Base-by-base conservation (phyloP, 2,113 vertebrate genomes). In the Apeltes quadracus region DNA sequence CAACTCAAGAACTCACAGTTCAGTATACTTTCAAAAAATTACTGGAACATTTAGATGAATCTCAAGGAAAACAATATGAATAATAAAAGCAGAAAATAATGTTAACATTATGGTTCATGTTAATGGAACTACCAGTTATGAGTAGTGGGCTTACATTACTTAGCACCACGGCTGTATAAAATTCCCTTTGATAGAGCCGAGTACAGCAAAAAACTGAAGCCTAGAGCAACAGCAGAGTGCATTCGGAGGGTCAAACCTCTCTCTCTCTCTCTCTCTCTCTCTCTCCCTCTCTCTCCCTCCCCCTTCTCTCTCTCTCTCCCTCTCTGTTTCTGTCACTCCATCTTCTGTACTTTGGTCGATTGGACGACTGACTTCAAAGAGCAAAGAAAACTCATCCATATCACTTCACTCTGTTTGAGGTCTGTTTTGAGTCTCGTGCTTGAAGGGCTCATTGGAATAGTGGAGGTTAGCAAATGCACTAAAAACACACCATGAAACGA, bases 181-280 rank as follows among this genome's bases (percentile, higher is more conserved):
- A 78, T 81, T 84, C 78, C 44, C 65, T 78, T 81, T 78, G 73
- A 81, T 61, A 46, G 43, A 81, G 56, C 12, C 14, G 16, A 62
- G 55, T 44, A 61, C 65, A 70, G 48, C 73, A 67, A 74, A 74
- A 84, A 66, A 69, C 72, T 36, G 48, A 61, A 69, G 75, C 72
- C 68, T 53, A 20, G 43, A 76, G 68, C 76, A 62, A 76, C n/a
- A 69, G 76, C 43, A 76, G 64, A 62, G 69, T 73, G 69, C 23
- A 32, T 82, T 73, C 12, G 15, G 27, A 38, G 29, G 79, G 54
- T 80, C 73, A 78, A 63, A n/a, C 25, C 22, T 56, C 20, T 61
- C 13, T 46, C 67, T 54, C 48, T 20, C 50, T 27, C 53, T 34
- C 53, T 61, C 13, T 38, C 67, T 6, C 22, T 50, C 20, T 51